These are phyloP conservation scores for Ochlodes sylvanus DNA, from an alignment of 2,888 invertebrate species.

Conservation along the genomic window DNA sequence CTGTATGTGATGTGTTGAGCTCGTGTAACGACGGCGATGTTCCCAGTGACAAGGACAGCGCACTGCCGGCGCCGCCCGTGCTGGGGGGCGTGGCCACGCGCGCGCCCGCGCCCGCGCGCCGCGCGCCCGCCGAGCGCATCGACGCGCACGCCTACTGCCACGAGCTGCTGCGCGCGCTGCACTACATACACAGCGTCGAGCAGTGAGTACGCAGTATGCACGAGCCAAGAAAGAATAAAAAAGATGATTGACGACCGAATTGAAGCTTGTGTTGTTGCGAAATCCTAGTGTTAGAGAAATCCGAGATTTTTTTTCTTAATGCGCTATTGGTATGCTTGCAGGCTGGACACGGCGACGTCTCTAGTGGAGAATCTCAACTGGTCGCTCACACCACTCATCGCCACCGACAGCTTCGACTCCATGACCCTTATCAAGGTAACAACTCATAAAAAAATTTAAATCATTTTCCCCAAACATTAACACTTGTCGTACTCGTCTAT, in stretches of 20 bases:
- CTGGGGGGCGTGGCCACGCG: slow-evolving; percentile 47
- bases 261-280: too few species aligned
- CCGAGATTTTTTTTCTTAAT: too few species aligned
- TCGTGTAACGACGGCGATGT: too few species aligned
- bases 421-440: slow-evolving; percentile 89
- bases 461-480: too few species aligned
- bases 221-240: too few species aligned
- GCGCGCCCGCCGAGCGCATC: slow-evolving; percentile 50
- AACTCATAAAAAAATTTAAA: too few species aligned
- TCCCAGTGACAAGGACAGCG: slow-evolving; percentile 52
- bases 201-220: slow-evolving; percentile 63
- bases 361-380: slow-evolving; percentile 88
- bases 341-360: slow-evolving; percentile 85
- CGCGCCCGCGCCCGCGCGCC: slow-evolving; percentile 34
- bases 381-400: slow-evolving; percentile 90
- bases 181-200: slow-evolving; percentile 72
- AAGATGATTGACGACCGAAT: too few species aligned
- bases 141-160: slow-evolving; percentile 73
- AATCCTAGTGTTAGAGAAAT: too few species aligned
- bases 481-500: too few species aligned
- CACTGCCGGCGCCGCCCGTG: slow-evolving; percentile 58
- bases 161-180: slow-evolving; percentile 68
- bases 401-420: slow-evolving; percentile 90
- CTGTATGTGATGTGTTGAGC: too few species aligned
- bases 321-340: slow-evolving; percentile 41